A percentile compares a stretch with the other conserved stretches of the same genome.
These are phyloP conservation scores for Eriosoma lanigerum DNA, from an alignment of 1,140 invertebrate species.

Conservation along the genomic window DNA sequence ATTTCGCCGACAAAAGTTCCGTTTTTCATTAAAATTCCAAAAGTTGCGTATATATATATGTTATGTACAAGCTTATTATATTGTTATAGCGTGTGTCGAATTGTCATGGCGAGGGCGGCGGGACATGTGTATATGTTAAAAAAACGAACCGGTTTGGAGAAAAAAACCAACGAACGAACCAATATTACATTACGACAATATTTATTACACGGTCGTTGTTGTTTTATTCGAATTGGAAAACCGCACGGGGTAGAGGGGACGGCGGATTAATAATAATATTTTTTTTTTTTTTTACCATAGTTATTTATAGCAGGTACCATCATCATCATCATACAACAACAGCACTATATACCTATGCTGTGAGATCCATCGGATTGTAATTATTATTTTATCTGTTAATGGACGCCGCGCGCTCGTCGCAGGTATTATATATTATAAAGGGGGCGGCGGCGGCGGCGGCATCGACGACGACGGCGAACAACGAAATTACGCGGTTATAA, in stretches of 20 bases:
- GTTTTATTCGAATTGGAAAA: slow-evolving; percentile 34
- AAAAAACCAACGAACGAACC: slow-evolving; percentile 1
- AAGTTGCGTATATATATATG: too few relatives aligned
- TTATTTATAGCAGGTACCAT: neutral
- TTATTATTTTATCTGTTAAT: slow-evolving; percentile 27
- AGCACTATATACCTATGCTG: too few relatives aligned
- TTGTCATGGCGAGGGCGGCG: neutral
- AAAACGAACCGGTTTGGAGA: slow-evolving; percentile 11
- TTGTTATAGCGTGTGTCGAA: neutral
- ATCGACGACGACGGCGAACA: neutral
- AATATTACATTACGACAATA: slow-evolving; percentile 25
- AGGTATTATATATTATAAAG: neutral
- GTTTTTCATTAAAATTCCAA: slow-evolving; percentile 44
- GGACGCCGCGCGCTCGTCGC: neutral
- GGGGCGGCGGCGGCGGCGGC: neutral
- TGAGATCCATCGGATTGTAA: slow-evolving; percentile 29
- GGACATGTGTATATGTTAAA: neutral
- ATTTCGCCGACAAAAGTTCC: slow-evolving; percentile 39
- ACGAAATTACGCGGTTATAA: slow-evolving; percentile 35
- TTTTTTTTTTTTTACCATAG: neutral
- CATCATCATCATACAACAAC: too few relatives aligned
- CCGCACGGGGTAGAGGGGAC: slow-evolving; percentile 6
- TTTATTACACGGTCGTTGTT: slow-evolving; percentile 26
- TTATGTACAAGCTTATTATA: too few relatives aligned
- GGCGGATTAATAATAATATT: slow-evolving; percentile 8